phyloP scores from a whole-genome alignment of 2,113 vertebrate species.

The Oceanodroma tethys region DNA sequence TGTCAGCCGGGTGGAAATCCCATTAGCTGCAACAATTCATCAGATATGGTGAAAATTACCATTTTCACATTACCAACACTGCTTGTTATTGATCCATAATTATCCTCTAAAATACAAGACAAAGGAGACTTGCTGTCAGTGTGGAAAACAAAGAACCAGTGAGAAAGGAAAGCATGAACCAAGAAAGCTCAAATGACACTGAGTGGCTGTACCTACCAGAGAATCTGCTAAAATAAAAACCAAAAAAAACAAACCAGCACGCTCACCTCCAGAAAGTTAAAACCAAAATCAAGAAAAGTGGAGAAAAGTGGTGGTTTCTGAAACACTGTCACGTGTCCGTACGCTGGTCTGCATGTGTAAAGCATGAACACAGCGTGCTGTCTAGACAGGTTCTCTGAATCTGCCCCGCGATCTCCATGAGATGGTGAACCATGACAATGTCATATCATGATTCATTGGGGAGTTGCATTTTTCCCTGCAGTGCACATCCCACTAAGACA shows the following conservation, averaged over 20 bases:
- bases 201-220: background rate
- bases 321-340: background rate
- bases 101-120: background rate
- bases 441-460: background rate
- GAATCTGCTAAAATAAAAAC: slow-evolving; percentile 3
- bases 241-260: background rate
- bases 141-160: slow-evolving; percentile 16
- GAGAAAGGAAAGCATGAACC: slow-evolving; percentile 24
- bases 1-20: background rate
- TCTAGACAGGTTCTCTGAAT: background rate
- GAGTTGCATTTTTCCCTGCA: background rate
- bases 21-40: background rate
- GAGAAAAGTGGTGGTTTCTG: background rate
- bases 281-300: background rate
- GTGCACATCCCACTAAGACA: background rate
- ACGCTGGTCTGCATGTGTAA: accelerated
- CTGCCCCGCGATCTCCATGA: background rate
- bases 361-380: background rate
- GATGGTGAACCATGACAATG: background rate
- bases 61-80: too few species aligned
- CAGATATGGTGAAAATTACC: slow-evolving; percentile 8
- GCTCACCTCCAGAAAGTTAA: background rate
- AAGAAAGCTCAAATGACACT: slow-evolving; percentile 1
- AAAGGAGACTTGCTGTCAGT: slow-evolving; percentile 28
- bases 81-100: background rate